Conservation (phyloP, 2,888 invertebrate species). For the Danaus chrysippus region DNA sequence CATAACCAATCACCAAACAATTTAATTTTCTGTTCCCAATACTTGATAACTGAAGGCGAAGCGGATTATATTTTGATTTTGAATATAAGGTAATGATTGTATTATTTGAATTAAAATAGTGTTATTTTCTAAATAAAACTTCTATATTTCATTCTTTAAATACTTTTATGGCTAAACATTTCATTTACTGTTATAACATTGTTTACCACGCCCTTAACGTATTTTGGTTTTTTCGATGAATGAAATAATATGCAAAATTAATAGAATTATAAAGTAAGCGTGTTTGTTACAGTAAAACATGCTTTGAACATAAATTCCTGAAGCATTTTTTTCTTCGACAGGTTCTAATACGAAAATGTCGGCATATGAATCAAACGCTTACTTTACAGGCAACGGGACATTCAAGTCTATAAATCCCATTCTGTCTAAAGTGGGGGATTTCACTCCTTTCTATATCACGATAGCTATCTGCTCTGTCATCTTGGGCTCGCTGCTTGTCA, state of each 20-base stretch:
- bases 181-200: constrained; percentile 2
- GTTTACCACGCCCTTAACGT: constrained; percentile 29
- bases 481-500: constrained; percentile 82
- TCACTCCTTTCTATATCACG: constrained; percentile 90
- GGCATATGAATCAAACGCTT: constrained; percentile 62
- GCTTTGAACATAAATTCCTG: constrained; percentile 32
- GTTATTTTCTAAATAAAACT: no score
- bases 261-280: neutral
- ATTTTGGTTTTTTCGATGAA: no score
- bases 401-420: constrained; percentile 60
- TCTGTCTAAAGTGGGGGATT: constrained; percentile 80
- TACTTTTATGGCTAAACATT: neutral
- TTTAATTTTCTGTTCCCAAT: no score
- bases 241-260: no score
- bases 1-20: no score
- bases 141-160: no score
- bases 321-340: constrained; percentile 60
- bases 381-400: constrained; percentile 68
- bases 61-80: no score
- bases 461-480: constrained; percentile 88
- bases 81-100: no score
- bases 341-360: constrained; percentile 64
- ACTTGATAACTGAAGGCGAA: no score
- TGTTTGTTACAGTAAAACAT: constrained; percentile 4
- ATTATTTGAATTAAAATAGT: no score